Evolutionary conservation across 2,797 vertebrate genomes (phyloP).

Genomic region (Decapterus maruadsi): DNA sequence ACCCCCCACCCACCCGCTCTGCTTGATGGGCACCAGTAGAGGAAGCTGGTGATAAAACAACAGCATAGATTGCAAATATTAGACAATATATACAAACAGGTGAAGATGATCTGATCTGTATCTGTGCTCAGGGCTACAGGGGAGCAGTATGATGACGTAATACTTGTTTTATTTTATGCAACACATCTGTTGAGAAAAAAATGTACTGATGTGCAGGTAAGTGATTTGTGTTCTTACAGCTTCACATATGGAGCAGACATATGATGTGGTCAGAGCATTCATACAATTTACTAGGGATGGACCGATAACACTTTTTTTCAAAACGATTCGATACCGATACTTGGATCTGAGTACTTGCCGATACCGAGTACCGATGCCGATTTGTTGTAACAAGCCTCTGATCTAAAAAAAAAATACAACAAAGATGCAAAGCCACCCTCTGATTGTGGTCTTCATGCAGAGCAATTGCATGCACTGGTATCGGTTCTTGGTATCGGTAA

Average conservation of each 20-base stretch:
- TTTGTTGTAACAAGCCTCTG: too few species aligned
- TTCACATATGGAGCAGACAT: constrained; percentile 59
- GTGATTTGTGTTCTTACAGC: constrained; percentile 20
- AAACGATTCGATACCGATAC: too few species aligned
- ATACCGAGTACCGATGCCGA: too few species aligned
- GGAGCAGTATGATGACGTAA: neutral
- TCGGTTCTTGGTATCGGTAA: too few species aligned
- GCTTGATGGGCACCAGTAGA: constrained; percentile 15
- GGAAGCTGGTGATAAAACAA: constrained; percentile 3
- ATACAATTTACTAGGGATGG: neutral
- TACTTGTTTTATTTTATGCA: constrained; percentile 14
- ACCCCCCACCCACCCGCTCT: constrained; percentile 11
- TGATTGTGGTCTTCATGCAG: too few species aligned
- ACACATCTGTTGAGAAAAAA: constrained; percentile 31
- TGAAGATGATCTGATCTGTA: constrained; percentile 11
- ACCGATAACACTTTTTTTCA: too few species aligned
- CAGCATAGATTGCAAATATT: constrained; percentile 20
- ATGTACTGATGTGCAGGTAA: constrained; percentile 50
- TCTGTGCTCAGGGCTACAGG: constrained; percentile 1
- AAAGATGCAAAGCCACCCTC: too few species aligned
- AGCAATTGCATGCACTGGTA: too few species aligned
- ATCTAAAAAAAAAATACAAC: too few species aligned
- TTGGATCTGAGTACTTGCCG: too few species aligned
- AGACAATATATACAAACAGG: neutral
- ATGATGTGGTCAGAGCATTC: constrained; percentile 34